A percentile compares a stretch with the other conserved stretches of the same genome.
Evolutionary conservation across 2,797 vertebrate species (phyloP).

Genomic region (Malacoctenus gilli): DNA sequence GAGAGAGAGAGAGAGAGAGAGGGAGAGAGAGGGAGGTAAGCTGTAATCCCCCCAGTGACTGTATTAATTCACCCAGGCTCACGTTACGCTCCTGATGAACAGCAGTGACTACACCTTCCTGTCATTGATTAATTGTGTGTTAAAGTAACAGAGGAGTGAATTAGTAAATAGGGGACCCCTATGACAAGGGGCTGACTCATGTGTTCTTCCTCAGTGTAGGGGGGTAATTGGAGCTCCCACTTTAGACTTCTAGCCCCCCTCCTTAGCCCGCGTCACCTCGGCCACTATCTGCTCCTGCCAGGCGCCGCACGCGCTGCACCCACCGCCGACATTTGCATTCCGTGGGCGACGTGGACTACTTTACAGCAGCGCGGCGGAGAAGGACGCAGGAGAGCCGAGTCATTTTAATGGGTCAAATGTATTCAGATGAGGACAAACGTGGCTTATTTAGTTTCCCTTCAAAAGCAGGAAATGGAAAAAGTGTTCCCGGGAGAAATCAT

Average conservation of each 20-base stretch:
- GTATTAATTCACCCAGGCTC: slow-evolving; percentile 76
- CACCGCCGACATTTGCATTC: slow-evolving; percentile 86
- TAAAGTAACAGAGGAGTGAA: slow-evolving; percentile 80
- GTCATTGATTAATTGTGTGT: slow-evolving; percentile 81
- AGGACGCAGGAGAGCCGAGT: slow-evolving; percentile 78
- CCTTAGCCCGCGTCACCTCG: slow-evolving; percentile 51
- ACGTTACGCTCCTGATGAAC: slow-evolving; percentile 75
- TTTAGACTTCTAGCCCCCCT: slow-evolving; percentile 52
- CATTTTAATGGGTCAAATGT: slow-evolving; percentile 95
- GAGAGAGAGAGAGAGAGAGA: slow-evolving; percentile 67
- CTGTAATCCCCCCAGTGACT: slow-evolving; percentile 75
- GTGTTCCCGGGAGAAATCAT: slow-evolving; percentile 95
- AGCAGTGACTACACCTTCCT: slow-evolving; percentile 70
- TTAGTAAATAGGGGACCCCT: slow-evolving; percentile 75
- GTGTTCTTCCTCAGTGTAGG: slow-evolving; percentile 43
- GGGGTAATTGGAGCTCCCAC: slow-evolving; percentile 66
- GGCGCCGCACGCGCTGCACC: slow-evolving; percentile 39
- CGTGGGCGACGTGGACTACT: slow-evolving; percentile 80
- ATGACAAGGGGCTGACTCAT: slow-evolving; percentile 61
- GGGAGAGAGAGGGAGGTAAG: slow-evolving; percentile 61
- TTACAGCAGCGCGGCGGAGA: slow-evolving; percentile 72
- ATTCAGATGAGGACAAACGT: slow-evolving; percentile 95
- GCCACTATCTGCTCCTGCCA: slow-evolving; percentile 70
- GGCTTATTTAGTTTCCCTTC: slow-evolving; percentile 95
- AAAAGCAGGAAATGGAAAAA: slow-evolving; percentile 97